These are phyloP conservation scores for Venustoraphidia nigricollis DNA, from an alignment of 2,888 invertebrate species.

Conservation along the genomic window DNA sequence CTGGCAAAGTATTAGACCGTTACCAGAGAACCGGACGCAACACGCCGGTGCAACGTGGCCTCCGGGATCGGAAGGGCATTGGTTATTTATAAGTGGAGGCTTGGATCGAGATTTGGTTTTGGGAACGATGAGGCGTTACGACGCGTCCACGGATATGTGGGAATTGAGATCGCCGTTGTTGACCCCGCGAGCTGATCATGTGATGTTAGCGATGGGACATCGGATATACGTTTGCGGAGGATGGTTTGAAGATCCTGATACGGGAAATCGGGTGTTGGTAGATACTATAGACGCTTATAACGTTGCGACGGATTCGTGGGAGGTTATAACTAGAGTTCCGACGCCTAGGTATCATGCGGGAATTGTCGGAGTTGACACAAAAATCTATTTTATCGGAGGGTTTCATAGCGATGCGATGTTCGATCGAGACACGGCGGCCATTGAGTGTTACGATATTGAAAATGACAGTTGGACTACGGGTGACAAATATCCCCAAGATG, in stretches of 20 bases:
- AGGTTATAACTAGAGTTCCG: slow-evolving; percentile 41
- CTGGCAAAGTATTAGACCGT: slow-evolving; percentile 39
- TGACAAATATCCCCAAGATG: slow-evolving; percentile 47
- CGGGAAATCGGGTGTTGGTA: slow-evolving; percentile 36
- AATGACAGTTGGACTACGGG: slow-evolving; percentile 42
- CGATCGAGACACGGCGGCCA: slow-evolving; percentile 45
- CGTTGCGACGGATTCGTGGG: slow-evolving; percentile 39
- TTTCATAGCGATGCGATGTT: slow-evolving; percentile 50
- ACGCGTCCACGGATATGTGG: slow-evolving; percentile 36
- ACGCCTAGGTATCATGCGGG: slow-evolving; percentile 53
- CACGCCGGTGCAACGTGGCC: slow-evolving; percentile 37
- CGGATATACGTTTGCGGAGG: slow-evolving; percentile 48
- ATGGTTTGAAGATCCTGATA: slow-evolving; percentile 39
- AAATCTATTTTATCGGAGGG: slow-evolving; percentile 54
- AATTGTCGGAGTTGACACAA: slow-evolving; percentile 40
- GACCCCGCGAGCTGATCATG: slow-evolving; percentile 47
- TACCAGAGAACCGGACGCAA: slow-evolving; percentile 40
- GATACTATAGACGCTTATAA: slow-evolving; percentile 51
- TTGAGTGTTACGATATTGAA: slow-evolving; percentile 49
- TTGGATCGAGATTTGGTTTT: slow-evolving; percentile 37
- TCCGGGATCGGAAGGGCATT: slow-evolving; percentile 25
- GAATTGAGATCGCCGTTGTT: slow-evolving; percentile 35
- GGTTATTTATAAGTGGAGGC: slow-evolving; percentile 34
- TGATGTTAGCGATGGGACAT: slow-evolving; percentile 38
- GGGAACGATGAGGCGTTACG: slow-evolving; percentile 32